phyloP scores from a whole-genome alignment of 2,797 vertebrate species.

The Hypotaenidia okinawae region DNA sequence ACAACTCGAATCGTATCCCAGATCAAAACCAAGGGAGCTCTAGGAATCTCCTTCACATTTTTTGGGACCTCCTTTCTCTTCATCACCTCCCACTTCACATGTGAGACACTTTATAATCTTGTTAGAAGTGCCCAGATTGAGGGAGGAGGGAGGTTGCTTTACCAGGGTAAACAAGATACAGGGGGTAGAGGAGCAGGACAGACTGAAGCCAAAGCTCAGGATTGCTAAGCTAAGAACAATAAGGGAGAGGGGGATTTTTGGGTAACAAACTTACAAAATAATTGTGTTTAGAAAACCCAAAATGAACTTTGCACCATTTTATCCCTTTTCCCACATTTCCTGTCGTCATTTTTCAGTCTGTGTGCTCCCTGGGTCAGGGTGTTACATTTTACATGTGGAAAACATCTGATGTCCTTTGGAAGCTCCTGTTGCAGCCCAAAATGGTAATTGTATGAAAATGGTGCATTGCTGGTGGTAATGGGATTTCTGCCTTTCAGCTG shows the following conservation, averaged over 20 bases:
- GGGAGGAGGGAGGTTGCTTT: not conserved
- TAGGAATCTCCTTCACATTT: constrained; percentile 91
- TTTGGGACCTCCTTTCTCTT: constrained; percentile 98
- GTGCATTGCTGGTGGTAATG: not conserved
- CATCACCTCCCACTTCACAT: constrained; percentile 98
- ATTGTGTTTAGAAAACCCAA: not conserved
- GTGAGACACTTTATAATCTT: constrained; percentile 77
- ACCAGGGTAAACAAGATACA: not conserved
- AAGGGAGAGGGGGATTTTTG: not conserved
- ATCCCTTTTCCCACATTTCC: not conserved
- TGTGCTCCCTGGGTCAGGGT: not conserved
- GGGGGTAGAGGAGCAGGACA: not conserved
- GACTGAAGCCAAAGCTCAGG: not conserved
- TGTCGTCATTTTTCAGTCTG: not conserved
- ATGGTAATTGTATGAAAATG: not conserved
- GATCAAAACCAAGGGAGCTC: constrained; percentile 97
- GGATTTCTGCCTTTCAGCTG: constrained; percentile 80
- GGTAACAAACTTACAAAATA: not conserved
- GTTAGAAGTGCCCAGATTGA: not conserved
- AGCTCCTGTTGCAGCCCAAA: not conserved
- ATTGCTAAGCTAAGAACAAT: not conserved
- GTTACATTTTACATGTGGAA: not conserved
- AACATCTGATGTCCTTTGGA: not conserved
- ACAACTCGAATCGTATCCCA: constrained; percentile 97
- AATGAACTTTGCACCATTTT: not conserved